These are phyloP conservation scores for Dyspetes luteomarginatus DNA, from an alignment of 2,888 invertebrate genomes.

Conservation along the genomic window DNA sequence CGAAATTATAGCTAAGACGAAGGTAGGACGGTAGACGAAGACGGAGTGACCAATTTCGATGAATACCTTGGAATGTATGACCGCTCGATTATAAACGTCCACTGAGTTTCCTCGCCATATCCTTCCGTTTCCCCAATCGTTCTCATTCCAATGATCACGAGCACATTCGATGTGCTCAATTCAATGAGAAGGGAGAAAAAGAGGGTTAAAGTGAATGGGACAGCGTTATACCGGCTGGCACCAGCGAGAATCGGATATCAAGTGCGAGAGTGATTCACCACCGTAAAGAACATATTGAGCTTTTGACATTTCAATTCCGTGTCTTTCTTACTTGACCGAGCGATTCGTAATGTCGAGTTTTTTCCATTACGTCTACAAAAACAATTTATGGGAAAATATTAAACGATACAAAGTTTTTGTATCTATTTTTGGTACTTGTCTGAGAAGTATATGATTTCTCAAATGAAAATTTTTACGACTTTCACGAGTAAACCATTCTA, in stretches of 20 bases:
- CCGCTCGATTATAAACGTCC: constrained; percentile 29
- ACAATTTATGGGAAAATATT: no score
- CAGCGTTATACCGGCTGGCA: neutral
- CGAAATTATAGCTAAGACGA: constrained; percentile 38
- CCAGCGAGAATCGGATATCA: constrained; percentile 24
- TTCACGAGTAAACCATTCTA: no score
- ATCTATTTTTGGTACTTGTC: no score
- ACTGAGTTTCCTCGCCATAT: constrained; percentile 2
- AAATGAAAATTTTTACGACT: no score
- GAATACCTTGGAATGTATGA: constrained; percentile 35
- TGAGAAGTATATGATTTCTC: no score
- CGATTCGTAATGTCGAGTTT: neutral
- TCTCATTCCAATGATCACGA: constrained; percentile 1
- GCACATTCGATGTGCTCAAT: constrained; percentile 28
- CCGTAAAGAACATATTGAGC: constrained; percentile 6
- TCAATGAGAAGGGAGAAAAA: constrained; percentile 25
- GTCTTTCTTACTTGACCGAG: constrained; percentile 7
- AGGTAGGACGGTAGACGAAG: no score
- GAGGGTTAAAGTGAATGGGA: neutral
- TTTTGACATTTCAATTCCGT: constrained; percentile 29
- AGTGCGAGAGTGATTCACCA: constrained; percentile 8
- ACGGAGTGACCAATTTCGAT: constrained; percentile 6
- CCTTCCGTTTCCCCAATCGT: neutral
- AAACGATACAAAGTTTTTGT: no score
- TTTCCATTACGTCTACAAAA: no score